Percentiles rank a stretch among this genome's conserved stretches.
Conservation (phyloP, 2,113 vertebrate species). For the Microtus ochrogaster region DNA sequence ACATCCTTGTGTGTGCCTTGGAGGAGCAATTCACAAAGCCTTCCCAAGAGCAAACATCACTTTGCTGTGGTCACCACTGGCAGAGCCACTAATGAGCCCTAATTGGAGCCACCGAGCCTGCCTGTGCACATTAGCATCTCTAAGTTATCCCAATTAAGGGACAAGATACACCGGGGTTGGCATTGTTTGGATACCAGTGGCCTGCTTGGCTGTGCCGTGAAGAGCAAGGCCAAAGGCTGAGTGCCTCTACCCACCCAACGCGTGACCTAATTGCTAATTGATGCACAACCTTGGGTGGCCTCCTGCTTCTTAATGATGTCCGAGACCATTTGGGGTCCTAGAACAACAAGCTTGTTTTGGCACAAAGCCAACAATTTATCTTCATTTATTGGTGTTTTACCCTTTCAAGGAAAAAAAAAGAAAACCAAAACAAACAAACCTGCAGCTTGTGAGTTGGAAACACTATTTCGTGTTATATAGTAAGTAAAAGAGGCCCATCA, state of each 20-base stretch:
- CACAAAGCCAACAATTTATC: constrained; percentile 76
- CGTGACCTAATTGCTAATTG: constrained; percentile 76
- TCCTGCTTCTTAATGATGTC: constrained; percentile 75
- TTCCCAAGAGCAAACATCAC: constrained; percentile 35
- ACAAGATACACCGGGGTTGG: constrained; percentile 61
- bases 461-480: not conserved
- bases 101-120: constrained; percentile 68
- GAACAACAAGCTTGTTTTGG: constrained; percentile 76
- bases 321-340: constrained; percentile 65
- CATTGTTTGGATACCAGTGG: constrained; percentile 43
- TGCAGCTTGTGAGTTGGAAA: constrained; percentile 10
- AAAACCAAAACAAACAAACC: not conserved
- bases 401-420: constrained; percentile 37
- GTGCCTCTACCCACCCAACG: constrained; percentile 26
- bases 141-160: constrained; percentile 68
- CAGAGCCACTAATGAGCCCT: constrained; percentile 70
- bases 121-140: constrained; percentile 67
- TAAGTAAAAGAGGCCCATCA: not conserved
- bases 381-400: constrained; percentile 71
- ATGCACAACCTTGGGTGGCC: constrained; percentile 67
- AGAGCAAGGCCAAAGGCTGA: constrained; percentile 71
- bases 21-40: constrained; percentile 54
- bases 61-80: constrained; percentile 68
- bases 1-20: not conserved
- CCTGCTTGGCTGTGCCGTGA: constrained; percentile 35